Evolutionary conservation across 35 echinoderm and acorn worm genomes (phyloP), one percentile per base, ranked within the genome.

Genomic region (Lytechinus variegatus): DNA sequence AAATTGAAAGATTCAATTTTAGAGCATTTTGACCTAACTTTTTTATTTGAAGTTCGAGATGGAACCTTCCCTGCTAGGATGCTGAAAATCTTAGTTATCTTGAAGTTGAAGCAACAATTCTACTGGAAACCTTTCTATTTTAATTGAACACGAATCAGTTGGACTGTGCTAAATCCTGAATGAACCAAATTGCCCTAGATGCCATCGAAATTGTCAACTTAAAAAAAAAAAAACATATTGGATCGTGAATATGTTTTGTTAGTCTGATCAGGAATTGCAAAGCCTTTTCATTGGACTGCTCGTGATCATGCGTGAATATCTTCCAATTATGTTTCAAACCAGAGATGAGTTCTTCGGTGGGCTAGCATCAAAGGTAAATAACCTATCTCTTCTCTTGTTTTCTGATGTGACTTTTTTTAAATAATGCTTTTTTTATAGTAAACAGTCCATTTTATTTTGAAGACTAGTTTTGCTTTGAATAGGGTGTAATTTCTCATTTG

Each of bases 341-440:
- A 90, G 14, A 54, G 88, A 90, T 54, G 88, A 90, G 27, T 90
- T 90, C 24, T 90, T 90, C 52, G 88, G 88, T 44, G 88, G 88
- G 52, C 9, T 90, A 5, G 1, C 29, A 14, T 90, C 88, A 4
- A 90, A 90, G 88, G 88, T 90, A 52, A 90, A 90, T 33, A 9
- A 90, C 9, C 88, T 3, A 14, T 0, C 9, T 52, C 16, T 10
- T 90, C 9, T 52, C 10, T 33, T 90, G 9, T 54, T 14, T 51
- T 19, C 52, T 52, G 33, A 4, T 89, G 10, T 89, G 10, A 58
- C 61, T 71, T 71, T 58, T 58, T 58, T 24, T 2, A 58, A 56
- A 58, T 6, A 9, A 44, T 44, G 33, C 33, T 3, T 3, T 58
- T 13, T 58, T 58, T 58, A n/a, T 58, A 2, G 8, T 13, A 58